Percentiles rank a stretch among this genome's conserved stretches.
These are phyloP conservation scores for Echinometra lucunter DNA, from an alignment of 53 echinoderm and acorn worm species.

Conservation along the genomic window DNA sequence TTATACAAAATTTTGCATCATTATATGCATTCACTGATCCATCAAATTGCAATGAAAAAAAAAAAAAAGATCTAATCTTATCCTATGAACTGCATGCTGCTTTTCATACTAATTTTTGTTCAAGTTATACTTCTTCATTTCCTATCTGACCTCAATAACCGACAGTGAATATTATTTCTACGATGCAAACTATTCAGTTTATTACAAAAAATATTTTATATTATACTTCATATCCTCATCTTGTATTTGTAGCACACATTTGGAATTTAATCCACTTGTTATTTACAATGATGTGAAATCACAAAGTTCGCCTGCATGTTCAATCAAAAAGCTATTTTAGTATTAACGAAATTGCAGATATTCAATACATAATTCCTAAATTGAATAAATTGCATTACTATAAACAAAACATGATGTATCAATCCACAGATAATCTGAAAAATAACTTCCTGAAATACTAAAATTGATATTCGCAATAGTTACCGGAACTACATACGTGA, in stretches of 20 bases:
- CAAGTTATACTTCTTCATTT: not conserved
- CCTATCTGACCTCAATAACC: not conserved
- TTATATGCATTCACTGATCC: not conserved
- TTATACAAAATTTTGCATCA: not conserved
- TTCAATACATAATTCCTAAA: not conserved
- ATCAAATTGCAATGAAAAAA: not conserved
- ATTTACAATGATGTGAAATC: conserved; percentile 18
- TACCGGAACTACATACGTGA: not conserved
- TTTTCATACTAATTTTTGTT: not conserved
- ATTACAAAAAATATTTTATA: not conserved
- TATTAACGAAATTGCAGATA: not conserved
- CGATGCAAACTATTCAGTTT: not conserved
- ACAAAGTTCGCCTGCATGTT: not conserved
- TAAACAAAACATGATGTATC: not conserved
- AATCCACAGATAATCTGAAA: not conserved
- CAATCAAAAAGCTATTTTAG: not conserved
- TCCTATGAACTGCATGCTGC: not conserved
- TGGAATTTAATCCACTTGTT: not conserved
- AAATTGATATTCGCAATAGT: not conserved
- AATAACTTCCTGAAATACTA: not conserved
- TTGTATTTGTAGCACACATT: conserved; percentile 29
- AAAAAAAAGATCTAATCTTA: not conserved
- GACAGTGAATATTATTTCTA: not conserved
- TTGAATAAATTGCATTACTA: not conserved
- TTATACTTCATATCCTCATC: not conserved